Evolutionary conservation across 2,888 invertebrate genomes (phyloP), one percentile per base, ranked within the genome.

Genomic region (Kuschelorhynchus macadamiae): DNA sequence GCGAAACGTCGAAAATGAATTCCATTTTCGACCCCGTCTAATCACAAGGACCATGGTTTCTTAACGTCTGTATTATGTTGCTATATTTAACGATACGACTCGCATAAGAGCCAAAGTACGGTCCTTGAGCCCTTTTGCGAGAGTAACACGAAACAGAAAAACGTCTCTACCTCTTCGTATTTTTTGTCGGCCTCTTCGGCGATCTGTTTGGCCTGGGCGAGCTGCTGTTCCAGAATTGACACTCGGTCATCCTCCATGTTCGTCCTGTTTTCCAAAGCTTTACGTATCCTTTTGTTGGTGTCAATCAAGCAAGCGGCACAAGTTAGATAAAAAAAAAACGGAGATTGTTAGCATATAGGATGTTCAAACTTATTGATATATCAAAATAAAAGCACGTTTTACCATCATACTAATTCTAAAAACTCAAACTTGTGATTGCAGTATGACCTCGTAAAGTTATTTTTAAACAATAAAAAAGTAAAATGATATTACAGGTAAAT

Each of bases 181-280:
- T 98, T 98, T 88, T 97, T 95, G 89, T 99, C 99, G 78, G 98
- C 97, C 88, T 99, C 99, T 88, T 99, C 99, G 77, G 99, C 98
- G 87, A 98, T 98, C 87, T 96, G 92, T 89, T 98, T 98, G 85
- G 98, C 98, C 88, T 98, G 98, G 79, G 97, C 90, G 85, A 99
- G 92, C 87, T 99, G 98, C 80, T 94, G 93, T 87, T 99, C 99
- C 89, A 99, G 89, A 83, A 95, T 92, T 85, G 95, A 93, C 86
- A 99, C 97, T 85, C 98, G 92, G 87, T 99, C 98, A 84, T 99
- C 99, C 88, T 99, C 99, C 94, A 97, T 96, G 87, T 96, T 97
- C 86, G 95, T 94, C 87, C 98, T 92, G 88, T 97, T 98, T 89
- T 98, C 98, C 88, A 99, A 89, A 82, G 96, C 96, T 92, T 97